Percentiles rank a stretch among this genome's conserved stretches.
phyloP scores from a whole-genome alignment of 2,113 vertebrate species.

The Natator depressus region DNA sequence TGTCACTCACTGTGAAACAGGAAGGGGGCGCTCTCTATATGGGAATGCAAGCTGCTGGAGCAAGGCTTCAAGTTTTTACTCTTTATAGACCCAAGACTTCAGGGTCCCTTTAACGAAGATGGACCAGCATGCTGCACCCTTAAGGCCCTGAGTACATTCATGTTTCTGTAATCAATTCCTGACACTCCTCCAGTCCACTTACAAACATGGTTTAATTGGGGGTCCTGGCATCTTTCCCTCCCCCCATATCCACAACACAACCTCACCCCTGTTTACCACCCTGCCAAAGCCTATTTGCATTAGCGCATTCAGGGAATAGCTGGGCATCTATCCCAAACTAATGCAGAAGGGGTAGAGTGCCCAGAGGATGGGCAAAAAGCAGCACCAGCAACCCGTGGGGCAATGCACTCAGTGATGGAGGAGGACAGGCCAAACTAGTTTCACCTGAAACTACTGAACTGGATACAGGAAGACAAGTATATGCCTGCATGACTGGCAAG shows the following conservation, averaged over 20 bases:
- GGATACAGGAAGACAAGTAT: background rate
- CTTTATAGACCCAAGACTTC: background rate
- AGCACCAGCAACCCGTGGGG: background rate
- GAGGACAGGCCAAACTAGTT: background rate
- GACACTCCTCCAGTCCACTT: background rate
- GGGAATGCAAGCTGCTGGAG: background rate
- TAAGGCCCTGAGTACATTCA: background rate
- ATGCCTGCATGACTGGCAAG: background rate
- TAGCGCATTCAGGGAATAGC: background rate
- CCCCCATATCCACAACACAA: background rate
- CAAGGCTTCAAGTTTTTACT: background rate
- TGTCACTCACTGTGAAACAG: too few relatives aligned
- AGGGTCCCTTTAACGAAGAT: background rate
- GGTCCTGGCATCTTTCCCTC: background rate
- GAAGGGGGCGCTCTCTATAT: background rate
- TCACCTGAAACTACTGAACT: background rate
- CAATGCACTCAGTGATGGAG: background rate
- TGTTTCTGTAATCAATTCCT: background rate
- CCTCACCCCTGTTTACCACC: background rate
- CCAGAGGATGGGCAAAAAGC: background rate
- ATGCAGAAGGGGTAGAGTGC: background rate
- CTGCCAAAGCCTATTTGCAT: background rate
- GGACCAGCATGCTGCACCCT: background rate
- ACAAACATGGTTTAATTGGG: background rate
- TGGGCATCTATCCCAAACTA: background rate